phyloP scores from a whole-genome alignment of 2,888 invertebrate genomes.

The Platypus cylindrus region DNA sequence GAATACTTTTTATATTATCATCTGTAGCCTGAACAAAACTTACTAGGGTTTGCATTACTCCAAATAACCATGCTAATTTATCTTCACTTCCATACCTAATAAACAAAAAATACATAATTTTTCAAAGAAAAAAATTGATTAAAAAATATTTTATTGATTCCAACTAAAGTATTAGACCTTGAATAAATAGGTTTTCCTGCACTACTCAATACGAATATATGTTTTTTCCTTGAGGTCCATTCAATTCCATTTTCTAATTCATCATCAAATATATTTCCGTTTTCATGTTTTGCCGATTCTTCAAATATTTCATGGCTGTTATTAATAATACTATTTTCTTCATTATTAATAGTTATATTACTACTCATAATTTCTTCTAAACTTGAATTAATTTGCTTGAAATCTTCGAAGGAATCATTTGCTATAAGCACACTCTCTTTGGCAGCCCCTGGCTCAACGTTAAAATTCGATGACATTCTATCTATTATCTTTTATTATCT shows the following conservation, averaged over 20 bases:
- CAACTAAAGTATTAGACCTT: slow-evolving; percentile 38
- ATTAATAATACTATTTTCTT: slow-evolving; percentile 22
- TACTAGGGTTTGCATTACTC: slow-evolving; percentile 87
- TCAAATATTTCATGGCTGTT: slow-evolving; percentile 10
- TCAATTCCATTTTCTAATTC: slow-evolving; percentile 50
- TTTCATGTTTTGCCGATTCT: slow-evolving; percentile 17
- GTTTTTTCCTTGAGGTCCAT: slow-evolving; percentile 73
- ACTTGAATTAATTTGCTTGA: slow-evolving; percentile 51
- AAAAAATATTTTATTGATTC: neutral
- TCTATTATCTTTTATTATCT: too few species aligned
- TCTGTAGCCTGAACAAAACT: slow-evolving; percentile 77
- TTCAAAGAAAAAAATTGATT: neutral
- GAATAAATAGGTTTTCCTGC: slow-evolving; percentile 97
- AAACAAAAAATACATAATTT: slow-evolving; percentile 18
- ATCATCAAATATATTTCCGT: slow-evolving; percentile 27
- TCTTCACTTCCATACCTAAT: slow-evolving; percentile 83
- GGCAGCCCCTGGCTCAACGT: slow-evolving; percentile 45
- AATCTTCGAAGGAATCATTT: slow-evolving; percentile 57
- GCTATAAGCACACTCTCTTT: slow-evolving; percentile 57
- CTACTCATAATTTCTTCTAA: slow-evolving; percentile 46
- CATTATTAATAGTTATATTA: slow-evolving; percentile 29
- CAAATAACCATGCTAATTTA: slow-evolving; percentile 84
- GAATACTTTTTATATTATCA: slow-evolving; percentile 76
- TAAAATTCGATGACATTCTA: slow-evolving; percentile 21
- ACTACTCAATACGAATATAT: slow-evolving; percentile 88